Evolutionary conservation across 2,888 invertebrate genomes (phyloP).

Genomic region (Phalera bucephala): DNA sequence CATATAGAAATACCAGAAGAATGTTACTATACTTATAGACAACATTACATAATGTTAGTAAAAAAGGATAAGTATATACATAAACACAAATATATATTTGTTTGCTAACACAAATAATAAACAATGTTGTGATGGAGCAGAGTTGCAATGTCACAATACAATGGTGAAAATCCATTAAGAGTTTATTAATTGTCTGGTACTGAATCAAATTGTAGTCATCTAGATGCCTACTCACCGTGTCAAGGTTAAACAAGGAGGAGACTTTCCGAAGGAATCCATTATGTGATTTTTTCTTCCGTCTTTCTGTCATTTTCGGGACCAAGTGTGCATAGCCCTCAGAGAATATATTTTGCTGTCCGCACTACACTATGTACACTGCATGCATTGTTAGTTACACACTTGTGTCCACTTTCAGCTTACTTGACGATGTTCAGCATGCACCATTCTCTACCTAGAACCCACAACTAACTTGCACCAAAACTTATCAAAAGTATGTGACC

Average conservation of each 20-base stretch:
- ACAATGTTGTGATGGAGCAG: too few relatives aligned
- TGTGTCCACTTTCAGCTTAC: constrained; percentile 74
- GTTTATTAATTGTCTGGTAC: constrained; percentile 12
- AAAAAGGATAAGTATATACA: too few relatives aligned
- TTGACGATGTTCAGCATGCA: constrained; percentile 75
- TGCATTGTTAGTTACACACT: constrained; percentile 83
- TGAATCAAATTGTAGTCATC: constrained; percentile 31
- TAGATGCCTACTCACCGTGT: constrained; percentile 86
- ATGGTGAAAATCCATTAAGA: constrained; percentile 33
- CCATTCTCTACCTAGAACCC: constrained; percentile 82
- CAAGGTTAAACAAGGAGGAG: constrained; percentile 93
- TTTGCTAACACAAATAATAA: too few relatives aligned
- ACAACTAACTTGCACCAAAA: constrained; percentile 80
- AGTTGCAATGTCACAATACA: too few relatives aligned
- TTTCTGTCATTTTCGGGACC: constrained; percentile 78
- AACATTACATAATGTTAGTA: too few relatives aligned
- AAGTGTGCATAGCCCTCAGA: constrained; percentile 72
- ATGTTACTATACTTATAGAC: too few relatives aligned
- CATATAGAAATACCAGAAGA: too few relatives aligned
- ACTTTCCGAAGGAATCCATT: constrained; percentile 94
- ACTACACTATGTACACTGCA: constrained; percentile 82
- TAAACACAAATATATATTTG: too few relatives aligned
- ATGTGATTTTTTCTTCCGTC: constrained; percentile 82
- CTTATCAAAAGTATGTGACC: constrained; percentile 59
- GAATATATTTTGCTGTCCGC: constrained; percentile 57